These are phyloP conservation scores for Amblyteles armatorius DNA, from an alignment of 2,888 invertebrate genomes.

Conservation along the genomic window DNA sequence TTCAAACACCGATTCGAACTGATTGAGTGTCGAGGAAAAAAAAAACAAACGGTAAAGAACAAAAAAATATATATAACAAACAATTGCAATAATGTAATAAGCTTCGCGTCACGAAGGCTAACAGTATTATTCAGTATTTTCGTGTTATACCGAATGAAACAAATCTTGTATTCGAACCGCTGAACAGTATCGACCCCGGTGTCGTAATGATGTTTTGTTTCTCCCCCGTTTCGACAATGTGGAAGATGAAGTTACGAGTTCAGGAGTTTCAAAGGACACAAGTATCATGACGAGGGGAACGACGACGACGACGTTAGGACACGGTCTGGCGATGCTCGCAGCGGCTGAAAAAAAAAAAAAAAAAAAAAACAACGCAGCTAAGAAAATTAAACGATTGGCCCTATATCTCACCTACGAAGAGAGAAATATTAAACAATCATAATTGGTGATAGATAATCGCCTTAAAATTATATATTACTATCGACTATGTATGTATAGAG, in stretches of 20 bases:
- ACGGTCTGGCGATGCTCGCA: slow-evolving; percentile 79
- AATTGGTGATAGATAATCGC: slow-evolving; percentile 62
- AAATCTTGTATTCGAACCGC: not conserved
- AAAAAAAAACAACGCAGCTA: slow-evolving; percentile 72
- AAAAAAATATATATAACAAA: slow-evolving; percentile 22
- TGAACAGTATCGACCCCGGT: not conserved
- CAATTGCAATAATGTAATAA: slow-evolving; percentile 21
- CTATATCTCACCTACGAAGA: slow-evolving; percentile 79
- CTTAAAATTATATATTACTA: slow-evolving; percentile 66
- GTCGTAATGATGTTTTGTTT: not conserved
- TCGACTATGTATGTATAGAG: slow-evolving; percentile 63
- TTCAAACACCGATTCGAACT: slow-evolving; percentile 28
- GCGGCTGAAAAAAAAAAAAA: slow-evolving; percentile 68
- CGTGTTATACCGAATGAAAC: not conserved
- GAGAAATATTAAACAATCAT: slow-evolving; percentile 81
- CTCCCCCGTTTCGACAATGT: not conserved
- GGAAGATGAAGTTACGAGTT: not conserved
- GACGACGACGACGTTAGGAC: slow-evolving; percentile 45
- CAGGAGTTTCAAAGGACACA: not conserved
- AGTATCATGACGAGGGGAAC: not conserved
- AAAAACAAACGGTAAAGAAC: slow-evolving; percentile 15
- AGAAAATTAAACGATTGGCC: slow-evolving; percentile 79
- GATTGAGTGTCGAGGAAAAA: slow-evolving; percentile 30
- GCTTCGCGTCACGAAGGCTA: slow-evolving; percentile 26
- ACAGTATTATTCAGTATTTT: slow-evolving; percentile 14